A percentile compares a stretch with the other conserved stretches of the same genome.
These are phyloP conservation scores for Troides helena DNA, from an alignment of 2,888 invertebrate genomes.

Conservation along the genomic window DNA sequence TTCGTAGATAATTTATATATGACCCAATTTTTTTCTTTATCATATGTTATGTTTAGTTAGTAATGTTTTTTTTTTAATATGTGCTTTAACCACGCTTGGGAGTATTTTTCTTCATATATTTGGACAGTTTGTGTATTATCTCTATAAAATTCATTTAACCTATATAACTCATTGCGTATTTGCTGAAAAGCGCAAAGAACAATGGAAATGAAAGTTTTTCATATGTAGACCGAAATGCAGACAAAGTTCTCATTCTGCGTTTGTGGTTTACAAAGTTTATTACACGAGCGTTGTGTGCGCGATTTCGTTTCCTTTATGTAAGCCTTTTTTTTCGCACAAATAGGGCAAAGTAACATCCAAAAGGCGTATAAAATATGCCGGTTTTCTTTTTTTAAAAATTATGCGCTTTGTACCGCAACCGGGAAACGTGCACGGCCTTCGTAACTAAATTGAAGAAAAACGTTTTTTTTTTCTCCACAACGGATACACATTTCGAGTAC, in stretches of 20 bases:
- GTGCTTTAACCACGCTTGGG: too few relatives aligned
- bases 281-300: slow-evolving; percentile 21
- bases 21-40: too few relatives aligned
- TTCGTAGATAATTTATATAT: too few relatives aligned
- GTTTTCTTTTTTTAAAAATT: slow-evolving; percentile 17
- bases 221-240: slow-evolving; percentile 20
- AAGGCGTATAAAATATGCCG: slow-evolving; percentile 24
- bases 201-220: slow-evolving; percentile 12
- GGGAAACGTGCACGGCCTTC: slow-evolving; percentile 21
- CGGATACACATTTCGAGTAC: not conserved
- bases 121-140: too few relatives aligned
- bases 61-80: too few relatives aligned
- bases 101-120: too few relatives aligned
- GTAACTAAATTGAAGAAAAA: slow-evolving; percentile 11
- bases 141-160: too few relatives aligned
- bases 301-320: slow-evolving; percentile 22
- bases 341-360: slow-evolving; percentile 24
- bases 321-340: slow-evolving; percentile 20
- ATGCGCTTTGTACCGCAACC: slow-evolving; percentile 21
- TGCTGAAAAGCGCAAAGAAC: too few relatives aligned
- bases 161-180: too few relatives aligned
- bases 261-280: slow-evolving; percentile 25
- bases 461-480: not conserved
- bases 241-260: slow-evolving; percentile 16
- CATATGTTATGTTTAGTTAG: too few relatives aligned